Evolutionary conservation across 2,797 vertebrate species (phyloP), one percentile per base, ranked within the genome.

Genomic region (Myoxocephalus aenaeus): DNA sequence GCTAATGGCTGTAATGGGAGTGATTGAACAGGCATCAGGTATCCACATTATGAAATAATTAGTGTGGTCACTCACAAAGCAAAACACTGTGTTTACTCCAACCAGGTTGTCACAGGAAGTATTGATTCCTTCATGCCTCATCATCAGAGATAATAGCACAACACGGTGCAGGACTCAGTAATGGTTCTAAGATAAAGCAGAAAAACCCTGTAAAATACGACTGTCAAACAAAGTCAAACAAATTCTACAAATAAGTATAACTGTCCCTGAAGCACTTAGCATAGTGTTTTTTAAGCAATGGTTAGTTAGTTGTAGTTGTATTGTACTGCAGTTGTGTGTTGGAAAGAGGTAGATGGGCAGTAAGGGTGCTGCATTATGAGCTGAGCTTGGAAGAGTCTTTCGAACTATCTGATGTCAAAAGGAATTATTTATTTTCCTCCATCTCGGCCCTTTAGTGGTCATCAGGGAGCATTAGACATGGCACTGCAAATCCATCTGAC

Each of bases 381-480:
- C 82, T 91, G 85, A 87, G 81, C 83, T 77, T 77, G 61, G 72
- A 68, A 86, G 80, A 75, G 77, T 85, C 34, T 80, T 74, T 84
- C 77, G 51, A 77, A 89, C 86, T 82, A 85, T 91, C 85, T 89
- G 73, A 90, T 93, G 89, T 94, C 89, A 91, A 70, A 90, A 63
- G 71, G 84, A 89, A 87, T 90, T 90, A 93, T 90, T 92, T 93
- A 69, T 91, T 91, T 90, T 93, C 82, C 90, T 84, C 79, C 78
- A 88, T 84, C 65, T 64, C 82, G 87, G 78, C 81, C 81, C 72
- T 92, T 89, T 89, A 86, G 73, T 90, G 90, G 91, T 91, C 91
- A 90, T 87, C 71, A 27, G 91, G 90, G 90, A 90, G 67, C 79
- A 62, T 83, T 81, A 79, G 70, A 82, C 85, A 87, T 89, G 84